Evolutionary conservation across 2,888 invertebrate genomes (phyloP), one percentile per base, ranked within the genome.

Genomic region (Flexamia atlantica): DNA sequence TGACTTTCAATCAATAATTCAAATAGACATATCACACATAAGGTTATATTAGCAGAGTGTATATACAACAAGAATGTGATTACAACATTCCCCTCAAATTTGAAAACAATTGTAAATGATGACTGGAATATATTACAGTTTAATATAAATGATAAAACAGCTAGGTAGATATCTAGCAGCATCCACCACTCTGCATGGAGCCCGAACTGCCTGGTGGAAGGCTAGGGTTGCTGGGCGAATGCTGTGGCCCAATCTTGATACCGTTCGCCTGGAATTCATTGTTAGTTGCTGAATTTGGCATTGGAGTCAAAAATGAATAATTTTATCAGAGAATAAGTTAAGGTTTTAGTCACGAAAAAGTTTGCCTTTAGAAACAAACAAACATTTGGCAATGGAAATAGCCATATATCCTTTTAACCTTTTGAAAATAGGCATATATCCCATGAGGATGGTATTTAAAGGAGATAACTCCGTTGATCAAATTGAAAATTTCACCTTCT

Each of bases 211-310:
- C 96, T 85, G 97, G 94, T 76, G 95, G 94, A 90, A 95, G 91
- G 89, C 94, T 94, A 42, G 96, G 95, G 90, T 94, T 96, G 89
- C 96, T 96, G 83, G 97, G 97, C 86, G 98, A 97, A 92, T 99
- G 98, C 91, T 99, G 99, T 86, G 99, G 99, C 82, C 99, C 99
- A 89, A 99, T 98, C 93, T 99, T 99, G 90, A 99, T 99, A 89
- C 99, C 99, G 91, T 99, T 99, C 87, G 99, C 99, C 99, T 99
- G 90, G 25, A 92, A 91, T 23, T 12, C 23, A 23, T 12, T 12
- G 46, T 46, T 40, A 17, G 17, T 46, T 3, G 17, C 46, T 46
- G 14, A 17, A 7, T 17, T 46, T 46, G 46, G n/a, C n/a, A n/a
- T n/a, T n/a, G n/a, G n/a, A n/a, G n/a, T n/a, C n/a, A n/a, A n/a